A percentile compares a stretch with the other conserved stretches of the same genome.
Evolutionary conservation across 2,113 vertebrate species (phyloP).

Genomic region (Hyperopisus bebe): DNA sequence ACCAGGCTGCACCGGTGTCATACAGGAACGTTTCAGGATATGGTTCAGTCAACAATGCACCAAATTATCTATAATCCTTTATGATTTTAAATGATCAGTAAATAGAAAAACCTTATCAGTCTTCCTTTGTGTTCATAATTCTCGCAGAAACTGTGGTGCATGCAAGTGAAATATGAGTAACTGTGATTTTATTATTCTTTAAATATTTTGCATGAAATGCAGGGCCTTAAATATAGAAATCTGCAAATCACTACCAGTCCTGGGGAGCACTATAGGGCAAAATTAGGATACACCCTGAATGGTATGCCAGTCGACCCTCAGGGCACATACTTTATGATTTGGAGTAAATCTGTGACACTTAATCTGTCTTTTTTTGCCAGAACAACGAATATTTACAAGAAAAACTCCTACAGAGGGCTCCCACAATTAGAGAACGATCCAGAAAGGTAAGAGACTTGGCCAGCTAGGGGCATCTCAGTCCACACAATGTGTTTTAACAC

Average conservation of each 20-base stretch:
- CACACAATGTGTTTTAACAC: background rate
- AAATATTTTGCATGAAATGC: background rate
- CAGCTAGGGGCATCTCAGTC: background rate
- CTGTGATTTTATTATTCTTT: background rate
- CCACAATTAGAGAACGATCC: slow-evolving; percentile 57
- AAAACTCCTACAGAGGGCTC: slow-evolving; percentile 55
- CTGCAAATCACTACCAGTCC: background rate
- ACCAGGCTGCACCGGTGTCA: background rate
- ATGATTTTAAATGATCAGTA: background rate
- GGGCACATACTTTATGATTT: background rate
- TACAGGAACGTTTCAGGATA: background rate
- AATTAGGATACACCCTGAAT: background rate
- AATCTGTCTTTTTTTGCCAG: slow-evolving; percentile 32
- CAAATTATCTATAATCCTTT: background rate
- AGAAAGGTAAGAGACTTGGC: slow-evolving; percentile 48
- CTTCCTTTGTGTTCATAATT: background rate
- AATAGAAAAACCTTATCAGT: background rate
- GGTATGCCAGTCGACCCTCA: background rate
- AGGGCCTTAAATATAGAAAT: background rate
- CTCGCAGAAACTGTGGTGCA: background rate
- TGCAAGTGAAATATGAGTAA: background rate
- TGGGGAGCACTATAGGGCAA: background rate
- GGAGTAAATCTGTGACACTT: background rate
- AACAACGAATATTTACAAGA: slow-evolving; percentile 59
- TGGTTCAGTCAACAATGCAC: background rate